phyloP scores from a whole-genome alignment of 2,113 vertebrate genomes.

The Hippotragus niger region DNA sequence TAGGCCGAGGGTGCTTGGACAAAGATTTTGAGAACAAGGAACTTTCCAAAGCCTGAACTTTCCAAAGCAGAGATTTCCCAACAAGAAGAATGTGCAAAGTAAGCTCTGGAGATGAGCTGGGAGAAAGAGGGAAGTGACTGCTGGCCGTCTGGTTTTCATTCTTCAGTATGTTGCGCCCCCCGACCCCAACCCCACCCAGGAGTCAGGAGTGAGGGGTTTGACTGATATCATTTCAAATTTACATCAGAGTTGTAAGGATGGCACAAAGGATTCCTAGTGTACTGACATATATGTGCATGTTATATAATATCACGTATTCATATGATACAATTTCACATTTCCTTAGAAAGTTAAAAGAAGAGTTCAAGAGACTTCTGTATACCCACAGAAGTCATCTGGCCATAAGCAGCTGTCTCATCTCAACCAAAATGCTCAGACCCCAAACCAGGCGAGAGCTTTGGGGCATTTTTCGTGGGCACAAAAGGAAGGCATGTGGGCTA shows the following conservation, averaged over 20 bases:
- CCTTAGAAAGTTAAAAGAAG: not conserved
- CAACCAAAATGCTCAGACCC: not conserved
- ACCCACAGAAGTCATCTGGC: not conserved
- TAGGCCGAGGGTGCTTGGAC: not conserved
- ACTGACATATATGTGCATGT: not conserved
- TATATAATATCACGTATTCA: not conserved
- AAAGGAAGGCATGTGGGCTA: not conserved
- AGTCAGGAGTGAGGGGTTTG: not conserved
- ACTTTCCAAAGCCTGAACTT: not conserved
- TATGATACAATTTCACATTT: not conserved
- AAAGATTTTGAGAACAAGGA: conserved; percentile 15
- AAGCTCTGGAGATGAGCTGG: not conserved
- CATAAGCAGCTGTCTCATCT: not conserved
- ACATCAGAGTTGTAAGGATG: not conserved
- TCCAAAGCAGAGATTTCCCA: conserved; percentile 11
- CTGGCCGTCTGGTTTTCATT: not conserved
- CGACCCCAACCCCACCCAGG: not conserved
- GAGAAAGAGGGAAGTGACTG: not conserved
- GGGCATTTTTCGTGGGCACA: not conserved
- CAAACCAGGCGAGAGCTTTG: not conserved
- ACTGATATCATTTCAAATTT: not conserved
- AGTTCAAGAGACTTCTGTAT: not conserved
- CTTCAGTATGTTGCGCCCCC: not conserved
- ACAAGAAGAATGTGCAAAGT: not conserved
- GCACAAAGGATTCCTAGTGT: not conserved